phyloP scores from a whole-genome alignment of 92 coral and sea anemone genomes.

The Actinernus sp. region DNA sequence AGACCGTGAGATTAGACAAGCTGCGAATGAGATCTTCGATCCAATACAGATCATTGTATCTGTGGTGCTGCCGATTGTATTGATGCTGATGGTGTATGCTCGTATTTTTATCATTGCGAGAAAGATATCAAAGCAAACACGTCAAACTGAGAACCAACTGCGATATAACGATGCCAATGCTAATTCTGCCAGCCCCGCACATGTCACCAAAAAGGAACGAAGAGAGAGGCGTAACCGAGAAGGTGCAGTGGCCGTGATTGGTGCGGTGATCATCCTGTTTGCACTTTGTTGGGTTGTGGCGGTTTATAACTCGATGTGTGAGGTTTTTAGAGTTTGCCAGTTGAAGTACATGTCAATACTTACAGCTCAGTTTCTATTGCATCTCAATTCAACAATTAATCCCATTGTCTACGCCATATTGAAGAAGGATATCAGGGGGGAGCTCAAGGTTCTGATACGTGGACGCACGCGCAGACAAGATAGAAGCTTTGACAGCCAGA shows the following conservation, averaged over 20 bases:
- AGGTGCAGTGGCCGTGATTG: slow-evolving; percentile 35
- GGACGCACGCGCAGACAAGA: slow-evolving; percentile 1
- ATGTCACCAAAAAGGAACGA: slow-evolving; percentile 16
- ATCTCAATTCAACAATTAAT: slow-evolving; percentile 29
- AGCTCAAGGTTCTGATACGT: slow-evolving; percentile 1
- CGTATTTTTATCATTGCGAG: slow-evolving; percentile 31
- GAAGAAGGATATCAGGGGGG: slow-evolving; percentile 28
- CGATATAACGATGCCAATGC: slow-evolving; percentile 31
- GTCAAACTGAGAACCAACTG: slow-evolving; percentile 27
- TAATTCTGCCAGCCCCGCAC: not conserved
- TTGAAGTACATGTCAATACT: not conserved
- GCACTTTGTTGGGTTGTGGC: slow-evolving; percentile 25
- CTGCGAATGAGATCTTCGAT: slow-evolving; percentile 18
- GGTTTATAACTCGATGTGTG: slow-evolving; percentile 18
- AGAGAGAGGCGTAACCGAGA: slow-evolving; percentile 39
- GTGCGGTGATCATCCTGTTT: slow-evolving; percentile 25
- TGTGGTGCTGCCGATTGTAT: slow-evolving; percentile 20
- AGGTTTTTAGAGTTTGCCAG: slow-evolving; percentile 1
- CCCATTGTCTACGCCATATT: slow-evolving; percentile 29
- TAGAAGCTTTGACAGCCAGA: not conserved
- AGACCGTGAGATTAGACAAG: not conserved
- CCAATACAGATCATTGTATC: slow-evolving; percentile 24
- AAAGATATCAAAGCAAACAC: slow-evolving; percentile 20
- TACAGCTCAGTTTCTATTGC: slow-evolving; percentile 5
- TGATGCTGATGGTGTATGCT: slow-evolving; percentile 28